Base-by-base conservation (phyloP, 2,113 vertebrate species). In the Callionymus lyra region DNA sequence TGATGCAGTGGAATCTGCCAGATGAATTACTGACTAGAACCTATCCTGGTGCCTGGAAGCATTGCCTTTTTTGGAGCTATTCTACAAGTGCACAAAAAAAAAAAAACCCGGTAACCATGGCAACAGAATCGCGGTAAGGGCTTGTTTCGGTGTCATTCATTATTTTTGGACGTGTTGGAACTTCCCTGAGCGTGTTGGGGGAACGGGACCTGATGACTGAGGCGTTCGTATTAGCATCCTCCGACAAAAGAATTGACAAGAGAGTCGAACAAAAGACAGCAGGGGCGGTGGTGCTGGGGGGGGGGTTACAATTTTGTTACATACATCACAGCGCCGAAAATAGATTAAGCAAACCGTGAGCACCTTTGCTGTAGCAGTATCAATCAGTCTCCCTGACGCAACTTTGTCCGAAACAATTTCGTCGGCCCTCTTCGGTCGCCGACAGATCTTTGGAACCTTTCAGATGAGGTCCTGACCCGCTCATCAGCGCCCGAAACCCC, bases 21-120 rank as follows among this genome's bases (percentile, higher is more conserved):
- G 59, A 65, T 59, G 66, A 59, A 65, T 56, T 47, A 64, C 35
- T 56, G 48, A 70, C 45, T 41, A 14, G 21, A 56, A 54, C 47
- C 42, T 65, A 65, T 77, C 48, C 68, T n/a, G 70, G 59, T 54
- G 67, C 59, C 60, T 67, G 44, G 59, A 51, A 46, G 71, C 49
- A 56, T 57, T 53, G 56, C 69, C 58, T 70, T 78, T 70, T 78
- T 75, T 58, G 71, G 72, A 66, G 77, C 63, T 70, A 73, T 81
- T 81, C 71, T 74, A 78, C 68, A 81, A 77, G 73, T 77, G 73
- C 61, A 77, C 74, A 77, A 83, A 84, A 81, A 56, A 70, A n/a
- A n/a, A n/a, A n/a, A n/a, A n/a, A n/a, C n/a, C n/a, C n/a, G 69
- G 84, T 84, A 77, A 84, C 84, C 84, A 86, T 83, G 68, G 81